Evolutionary conservation across 2,888 invertebrate species (phyloP), one percentile per base, ranked within the genome.

Genomic region (Drosophila neonasuta): DNA sequence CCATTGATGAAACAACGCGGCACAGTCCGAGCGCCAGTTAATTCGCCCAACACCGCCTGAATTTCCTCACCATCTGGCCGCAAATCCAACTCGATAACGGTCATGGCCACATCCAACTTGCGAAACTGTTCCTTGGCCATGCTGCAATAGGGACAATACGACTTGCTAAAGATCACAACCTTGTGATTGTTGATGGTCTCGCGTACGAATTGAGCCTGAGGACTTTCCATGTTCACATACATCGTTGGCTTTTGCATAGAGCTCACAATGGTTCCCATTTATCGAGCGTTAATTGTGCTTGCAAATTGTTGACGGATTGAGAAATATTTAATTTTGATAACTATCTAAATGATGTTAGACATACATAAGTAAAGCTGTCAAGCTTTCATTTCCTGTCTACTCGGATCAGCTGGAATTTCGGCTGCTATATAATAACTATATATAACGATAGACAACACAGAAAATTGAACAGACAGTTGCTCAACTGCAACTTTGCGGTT

Each of bases 1-100:
- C 97, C 97, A 85, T 97, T 95, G 51, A 99, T 94, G 90, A 99
- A 99, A 6, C 98, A 97, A 87, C 98, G 94, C 0, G 99, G 99
- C 7, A 99, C 98, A 56, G 96, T 95, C 90, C 93, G 93, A 29
- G 95, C 95, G 32, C 97, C 97, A 32, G 97, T 97, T 32, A 97
- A 93, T 79, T 94, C 92, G 7, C 93, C 93, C 44, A 99, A 92
- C 80, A 95, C 94, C 34, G 94, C 93, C 90, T 98, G 98, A 69
- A 99, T 96, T 42, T 92, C 93, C 34, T 93, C 92, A 0, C 94
- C 95, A 89, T 97, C 96, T 8, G 94, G 93, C 61, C 95, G 92
- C 56, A 94, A 92, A 82, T 98, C 96, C 62, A 99, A 90, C 89
- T 99, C 98, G 60, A 97, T 92, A 0, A 95, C 93, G 48, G 94